Percentiles rank a stretch among this genome's conserved stretches.
phyloP scores from a whole-genome alignment of 2,113 vertebrate species.

The Prochilodus magdalenae region DNA sequence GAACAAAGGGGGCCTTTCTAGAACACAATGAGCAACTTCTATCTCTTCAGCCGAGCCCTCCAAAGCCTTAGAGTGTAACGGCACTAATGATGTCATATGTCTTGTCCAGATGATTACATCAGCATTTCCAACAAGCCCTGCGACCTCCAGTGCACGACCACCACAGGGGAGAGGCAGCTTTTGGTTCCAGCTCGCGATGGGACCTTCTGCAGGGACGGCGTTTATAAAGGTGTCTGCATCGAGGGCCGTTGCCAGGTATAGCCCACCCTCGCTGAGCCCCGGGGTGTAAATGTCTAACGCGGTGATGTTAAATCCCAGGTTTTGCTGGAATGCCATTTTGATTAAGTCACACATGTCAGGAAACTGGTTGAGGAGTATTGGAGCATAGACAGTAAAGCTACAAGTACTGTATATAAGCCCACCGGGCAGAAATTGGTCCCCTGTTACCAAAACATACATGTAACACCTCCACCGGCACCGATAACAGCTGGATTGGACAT shows the following conservation, averaged over 20 bases:
- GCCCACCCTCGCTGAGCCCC: background rate
- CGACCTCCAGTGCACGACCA: constrained; percentile 89
- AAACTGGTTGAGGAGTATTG: too few relatives aligned
- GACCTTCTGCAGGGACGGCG: constrained; percentile 84
- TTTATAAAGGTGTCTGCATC: constrained; percentile 87
- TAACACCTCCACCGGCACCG: too few relatives aligned
- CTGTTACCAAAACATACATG: too few relatives aligned
- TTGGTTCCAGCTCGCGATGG: constrained; percentile 87
- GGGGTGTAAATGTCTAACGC: too few relatives aligned
- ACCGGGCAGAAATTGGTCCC: too few relatives aligned
- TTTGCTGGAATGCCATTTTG: too few relatives aligned
- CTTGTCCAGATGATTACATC: constrained; percentile 86
- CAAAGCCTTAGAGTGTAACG: constrained; percentile 32
- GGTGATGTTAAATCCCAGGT: too few relatives aligned
- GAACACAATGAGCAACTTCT: constrained; percentile 39
- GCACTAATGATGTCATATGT: constrained; percentile 51
- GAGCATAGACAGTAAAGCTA: too few relatives aligned
- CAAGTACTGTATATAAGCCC: too few relatives aligned
- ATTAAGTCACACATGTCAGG: too few relatives aligned
- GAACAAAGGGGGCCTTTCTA: constrained; percentile 37
- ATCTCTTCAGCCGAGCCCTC: constrained; percentile 28
- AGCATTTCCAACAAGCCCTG: constrained; percentile 92
- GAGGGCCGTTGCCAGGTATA: constrained; percentile 85
- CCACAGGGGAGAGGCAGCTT: constrained; percentile 85
- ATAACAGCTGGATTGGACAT: too few relatives aligned